phyloP scores from a whole-genome alignment of 2,797 vertebrate genomes.

The Dipus sagitta region DNA sequence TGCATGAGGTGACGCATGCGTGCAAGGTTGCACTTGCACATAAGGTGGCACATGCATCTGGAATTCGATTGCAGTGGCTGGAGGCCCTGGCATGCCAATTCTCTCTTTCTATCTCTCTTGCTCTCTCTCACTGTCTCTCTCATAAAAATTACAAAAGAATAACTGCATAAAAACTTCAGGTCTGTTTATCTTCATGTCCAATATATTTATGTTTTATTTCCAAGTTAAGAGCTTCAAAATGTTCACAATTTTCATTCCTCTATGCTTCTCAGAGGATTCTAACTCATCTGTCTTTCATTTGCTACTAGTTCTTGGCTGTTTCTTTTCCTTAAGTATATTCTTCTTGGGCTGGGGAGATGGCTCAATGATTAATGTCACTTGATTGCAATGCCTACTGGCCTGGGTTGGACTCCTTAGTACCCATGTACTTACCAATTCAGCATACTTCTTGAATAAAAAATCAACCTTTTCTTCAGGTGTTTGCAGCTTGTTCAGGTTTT shows the following conservation, averaged over 20 bases:
- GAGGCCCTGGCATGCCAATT: too few relatives aligned
- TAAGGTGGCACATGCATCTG: too few relatives aligned
- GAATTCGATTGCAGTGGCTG: too few relatives aligned
- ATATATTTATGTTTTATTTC: not conserved
- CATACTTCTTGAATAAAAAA: slow-evolving; percentile 92
- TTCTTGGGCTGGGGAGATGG: not conserved
- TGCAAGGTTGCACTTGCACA: too few relatives aligned
- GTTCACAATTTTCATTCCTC: not conserved
- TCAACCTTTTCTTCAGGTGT: slow-evolving; percentile 94
- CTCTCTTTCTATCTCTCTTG: too few relatives aligned
- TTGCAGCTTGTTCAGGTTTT: slow-evolving; percentile 91
- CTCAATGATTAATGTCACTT: too few relatives aligned
- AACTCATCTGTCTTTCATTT: slow-evolving; percentile 34
- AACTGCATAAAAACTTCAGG: not conserved
- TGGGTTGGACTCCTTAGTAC: too few relatives aligned
- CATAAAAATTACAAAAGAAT: too few relatives aligned
- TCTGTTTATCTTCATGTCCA: not conserved
- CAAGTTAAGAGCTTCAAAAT: slow-evolving; percentile 30
- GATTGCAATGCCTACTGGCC: too few relatives aligned
- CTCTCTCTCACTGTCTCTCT: too few relatives aligned
- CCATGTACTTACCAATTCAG: slow-evolving; percentile 91
- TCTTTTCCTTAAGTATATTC: slow-evolving; percentile 19
- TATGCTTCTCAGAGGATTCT: not conserved
- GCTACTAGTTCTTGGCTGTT: slow-evolving; percentile 52
- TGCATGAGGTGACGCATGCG: too few relatives aligned